Evolutionary conservation across 2,113 vertebrate genomes (phyloP).

Genomic region (Probosciger aterrimus): DNA sequence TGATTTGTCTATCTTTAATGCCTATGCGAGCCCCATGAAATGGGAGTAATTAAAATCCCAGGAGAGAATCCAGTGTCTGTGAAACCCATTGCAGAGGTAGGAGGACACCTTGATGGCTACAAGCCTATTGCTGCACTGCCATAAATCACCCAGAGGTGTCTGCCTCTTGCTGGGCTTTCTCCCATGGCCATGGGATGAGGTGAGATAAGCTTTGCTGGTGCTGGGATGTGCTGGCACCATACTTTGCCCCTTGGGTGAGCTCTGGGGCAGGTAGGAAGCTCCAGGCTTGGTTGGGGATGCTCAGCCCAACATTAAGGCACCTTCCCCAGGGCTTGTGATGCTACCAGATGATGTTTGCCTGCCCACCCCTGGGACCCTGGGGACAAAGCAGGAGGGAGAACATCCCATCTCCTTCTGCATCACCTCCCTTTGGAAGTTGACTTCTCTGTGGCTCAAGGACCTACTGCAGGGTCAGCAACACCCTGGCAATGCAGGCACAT

Average conservation of each 20-base stretch:
- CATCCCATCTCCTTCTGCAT: background rate
- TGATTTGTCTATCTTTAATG: background rate
- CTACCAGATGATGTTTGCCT: background rate
- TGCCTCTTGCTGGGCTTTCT: background rate
- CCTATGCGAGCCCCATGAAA: accelerated
- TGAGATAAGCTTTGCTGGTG: background rate
- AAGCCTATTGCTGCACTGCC: accelerated
- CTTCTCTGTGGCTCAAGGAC: background rate
- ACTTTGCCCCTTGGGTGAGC: background rate
- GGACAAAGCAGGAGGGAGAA: background rate
- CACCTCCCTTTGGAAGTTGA: background rate
- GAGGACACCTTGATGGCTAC: background rate
- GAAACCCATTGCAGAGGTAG: accelerated
- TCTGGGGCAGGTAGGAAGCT: background rate
- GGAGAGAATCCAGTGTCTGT: background rate
- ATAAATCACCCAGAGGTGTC: background rate
- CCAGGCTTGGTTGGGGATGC: background rate
- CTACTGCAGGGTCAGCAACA: background rate
- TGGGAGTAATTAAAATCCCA: background rate
- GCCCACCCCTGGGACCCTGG: background rate
- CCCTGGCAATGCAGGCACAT: accelerated
- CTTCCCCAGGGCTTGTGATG: background rate
- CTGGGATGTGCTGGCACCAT: background rate
- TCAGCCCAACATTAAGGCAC: background rate
- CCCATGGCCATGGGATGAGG: accelerated